Evolutionary conservation across 23 tunicate species (phyloP), one percentile per base, ranked within the genome.

Genomic region (Trididemnum nubilum): DNA sequence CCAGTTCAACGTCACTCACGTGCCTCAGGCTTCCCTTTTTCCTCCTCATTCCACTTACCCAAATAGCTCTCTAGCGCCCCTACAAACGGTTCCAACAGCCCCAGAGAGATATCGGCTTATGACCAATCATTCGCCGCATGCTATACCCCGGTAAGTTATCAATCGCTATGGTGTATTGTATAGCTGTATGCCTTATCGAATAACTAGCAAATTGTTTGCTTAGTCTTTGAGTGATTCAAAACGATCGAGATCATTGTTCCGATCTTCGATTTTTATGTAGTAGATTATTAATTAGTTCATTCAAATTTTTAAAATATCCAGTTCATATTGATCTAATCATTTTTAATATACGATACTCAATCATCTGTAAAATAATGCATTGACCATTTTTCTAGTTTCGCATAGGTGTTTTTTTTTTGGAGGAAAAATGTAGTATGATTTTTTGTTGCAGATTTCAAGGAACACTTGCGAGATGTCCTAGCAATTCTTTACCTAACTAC

Each of bases 401-500:
- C 12, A 18, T 49, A 49, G 57, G 15, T n/a, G n/a, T n/a, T n/a
- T n/a, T n/a, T n/a, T n/a, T n/a, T n/a, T n/a, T n/a, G n/a, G n/a
- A n/a, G n/a, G n/a, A n/a, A n/a, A n/a, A n/a, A n/a, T n/a, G n/a
- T n/a, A n/a, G n/a, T n/a, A n/a, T n/a, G n/a, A n/a, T n/a, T 44
- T 7, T 15, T 9, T 44, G 12, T 44, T 44, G 9, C 15, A 44
- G 54, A 44, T 44, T 44, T 44, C 54, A 44, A 44, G 54, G 54
- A 44, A 7, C 54, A 15, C 54, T 44, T 44, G 54, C 74, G 25
- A 15, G 38, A 67, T 67, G 74, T 24, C 74, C 37, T 7, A 67
- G 38, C 33, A 33, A 33, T n/a, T 3, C 37, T 31, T 37, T 12
- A 24, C 38, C 74, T 33, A 31, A 12, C 38, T 67, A 67, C 74